Evolutionary conservation across 2,888 invertebrate species (phyloP).

Genomic region (Timema podura): DNA sequence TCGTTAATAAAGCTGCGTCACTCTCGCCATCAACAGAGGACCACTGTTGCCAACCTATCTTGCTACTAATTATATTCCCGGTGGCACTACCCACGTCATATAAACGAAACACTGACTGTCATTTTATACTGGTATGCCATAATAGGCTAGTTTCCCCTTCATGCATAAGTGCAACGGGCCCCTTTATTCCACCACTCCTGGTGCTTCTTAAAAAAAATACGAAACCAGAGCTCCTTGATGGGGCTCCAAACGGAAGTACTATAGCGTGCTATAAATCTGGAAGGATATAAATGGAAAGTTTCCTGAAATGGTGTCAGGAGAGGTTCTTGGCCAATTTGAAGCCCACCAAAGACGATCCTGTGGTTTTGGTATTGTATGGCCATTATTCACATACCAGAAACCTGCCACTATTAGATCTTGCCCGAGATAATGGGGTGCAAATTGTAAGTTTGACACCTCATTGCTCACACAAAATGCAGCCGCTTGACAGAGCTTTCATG

Average conservation of each 20-base stretch:
- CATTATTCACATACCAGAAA: constrained; percentile 30
- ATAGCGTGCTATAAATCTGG: constrained; percentile 36
- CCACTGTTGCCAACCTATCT: too few species aligned
- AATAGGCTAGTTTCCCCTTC: too few species aligned
- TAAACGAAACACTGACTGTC: too few species aligned
- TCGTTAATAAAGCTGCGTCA: too few species aligned
- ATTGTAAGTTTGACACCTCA: constrained; percentile 8
- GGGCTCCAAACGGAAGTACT: constrained; percentile 37
- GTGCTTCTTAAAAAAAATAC: constrained; percentile 8
- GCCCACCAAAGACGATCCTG: constrained; percentile 34
- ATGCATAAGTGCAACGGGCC: constrained; percentile 30
- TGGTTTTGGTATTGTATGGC: constrained; percentile 33
- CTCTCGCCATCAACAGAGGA: too few species aligned
- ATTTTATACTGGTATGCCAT: too few species aligned
- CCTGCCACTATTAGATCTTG: constrained; percentile 1
- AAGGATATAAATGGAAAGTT: constrained; percentile 39
- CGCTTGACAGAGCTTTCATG: not conserved
- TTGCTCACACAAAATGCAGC: constrained; percentile 16
- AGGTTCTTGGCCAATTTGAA: constrained; percentile 34
- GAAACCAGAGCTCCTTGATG: constrained; percentile 31
- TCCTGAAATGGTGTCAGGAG: constrained; percentile 38
- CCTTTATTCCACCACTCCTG: not conserved
- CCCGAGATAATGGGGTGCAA: constrained; percentile 3
- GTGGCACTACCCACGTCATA: too few species aligned
- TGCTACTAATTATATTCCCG: too few species aligned